phyloP scores from a whole-genome alignment of 2,888 invertebrate species.

The Beris chalybata region DNA sequence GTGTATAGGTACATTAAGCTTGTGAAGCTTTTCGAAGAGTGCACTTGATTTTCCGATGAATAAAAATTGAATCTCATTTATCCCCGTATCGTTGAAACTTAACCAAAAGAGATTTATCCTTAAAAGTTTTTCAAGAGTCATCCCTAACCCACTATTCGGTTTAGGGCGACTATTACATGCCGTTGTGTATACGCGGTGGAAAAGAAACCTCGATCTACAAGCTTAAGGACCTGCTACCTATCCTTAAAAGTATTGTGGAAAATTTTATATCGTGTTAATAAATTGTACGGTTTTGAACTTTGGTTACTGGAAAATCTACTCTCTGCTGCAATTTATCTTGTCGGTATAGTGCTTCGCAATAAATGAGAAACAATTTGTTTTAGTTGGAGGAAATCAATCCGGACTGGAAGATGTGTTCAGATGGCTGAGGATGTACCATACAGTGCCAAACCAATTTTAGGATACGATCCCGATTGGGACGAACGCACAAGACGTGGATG shows the following conservation, averaged over 20 bases:
- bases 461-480: conserved; percentile 10
- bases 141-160: conserved; percentile 9
- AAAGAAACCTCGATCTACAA: not conserved
- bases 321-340: conserved; percentile 26
- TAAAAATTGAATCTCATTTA: conserved; percentile 36
- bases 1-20: conserved; percentile 9
- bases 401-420: not conserved
- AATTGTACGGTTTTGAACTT: conserved; percentile 35
- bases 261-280: conserved; percentile 32
- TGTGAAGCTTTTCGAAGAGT: conserved; percentile 2
- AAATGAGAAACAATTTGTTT: conserved; percentile 35
- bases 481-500: not conserved
- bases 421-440: not conserved
- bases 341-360: conserved; percentile 17
- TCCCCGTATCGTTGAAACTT: conserved; percentile 34
- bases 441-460: not conserved
- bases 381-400: conserved; percentile 30
- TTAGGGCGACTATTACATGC: conserved; percentile 1
- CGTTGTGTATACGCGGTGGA: not conserved
- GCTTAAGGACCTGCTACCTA: not conserved
- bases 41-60: conserved; percentile 35
- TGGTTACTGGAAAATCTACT: conserved; percentile 37
- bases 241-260: conserved; percentile 15
- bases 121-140: conserved; percentile 18
- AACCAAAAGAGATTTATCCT: conserved; percentile 34